phyloP scores from a whole-genome alignment of 2,113 vertebrate genomes.

The Meleagris gallopavo region DNA sequence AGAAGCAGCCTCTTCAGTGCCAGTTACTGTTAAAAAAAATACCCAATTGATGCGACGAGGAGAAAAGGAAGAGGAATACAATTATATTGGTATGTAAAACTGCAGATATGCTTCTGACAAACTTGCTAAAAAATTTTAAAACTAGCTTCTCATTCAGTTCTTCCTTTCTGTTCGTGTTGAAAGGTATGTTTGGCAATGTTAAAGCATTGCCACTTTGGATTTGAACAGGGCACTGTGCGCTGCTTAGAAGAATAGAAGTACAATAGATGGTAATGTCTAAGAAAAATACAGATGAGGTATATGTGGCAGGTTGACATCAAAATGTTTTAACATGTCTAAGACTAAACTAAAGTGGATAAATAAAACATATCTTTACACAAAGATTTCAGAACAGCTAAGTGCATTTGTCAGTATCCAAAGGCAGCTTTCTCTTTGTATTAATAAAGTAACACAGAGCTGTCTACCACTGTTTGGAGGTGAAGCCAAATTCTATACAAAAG shows the following conservation, averaged over 20 bases:
- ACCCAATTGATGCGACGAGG: conserved; percentile 84
- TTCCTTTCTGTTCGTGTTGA: neutral
- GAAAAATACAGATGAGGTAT: neutral
- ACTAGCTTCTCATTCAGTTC: neutral
- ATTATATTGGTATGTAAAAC: conserved; percentile 81
- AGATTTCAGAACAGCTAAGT: neutral
- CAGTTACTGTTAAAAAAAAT: conserved; percentile 49
- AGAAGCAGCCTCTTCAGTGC: neutral
- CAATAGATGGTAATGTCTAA: neutral
- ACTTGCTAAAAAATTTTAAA: neutral
- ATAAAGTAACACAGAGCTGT: neutral
- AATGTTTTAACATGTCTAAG: neutral
- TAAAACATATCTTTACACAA: neutral
- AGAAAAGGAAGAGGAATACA: conserved; percentile 71
- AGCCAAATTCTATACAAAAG: neutral
- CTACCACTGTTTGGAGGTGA: neutral
- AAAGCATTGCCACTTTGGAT: neutral
- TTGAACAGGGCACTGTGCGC: neutral
- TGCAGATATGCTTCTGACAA: neutral
- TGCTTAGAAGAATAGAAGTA: neutral
- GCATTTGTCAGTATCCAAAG: neutral
- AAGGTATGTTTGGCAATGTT: neutral
- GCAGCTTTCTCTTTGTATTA: neutral
- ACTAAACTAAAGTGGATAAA: neutral
- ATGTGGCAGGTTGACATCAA: neutral